Evolutionary conservation across 2,888 invertebrate species (phyloP).

Genomic region (Chrysolina oricalcia): DNA sequence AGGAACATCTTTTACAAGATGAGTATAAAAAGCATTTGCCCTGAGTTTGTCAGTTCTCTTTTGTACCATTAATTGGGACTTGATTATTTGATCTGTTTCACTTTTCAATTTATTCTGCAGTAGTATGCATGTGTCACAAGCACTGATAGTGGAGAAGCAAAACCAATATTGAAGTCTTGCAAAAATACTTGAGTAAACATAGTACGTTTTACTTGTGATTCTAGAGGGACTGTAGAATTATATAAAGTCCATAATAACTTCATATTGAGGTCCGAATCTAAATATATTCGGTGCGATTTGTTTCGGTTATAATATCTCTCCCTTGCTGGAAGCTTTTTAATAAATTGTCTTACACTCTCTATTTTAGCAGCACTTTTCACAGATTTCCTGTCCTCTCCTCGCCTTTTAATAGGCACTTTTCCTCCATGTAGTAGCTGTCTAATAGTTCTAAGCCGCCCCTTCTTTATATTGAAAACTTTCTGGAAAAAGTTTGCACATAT

Average conservation of each 20-base stretch:
- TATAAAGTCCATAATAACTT: no score
- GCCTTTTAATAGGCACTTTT: slow-evolving; percentile 18
- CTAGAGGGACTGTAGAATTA: no score
- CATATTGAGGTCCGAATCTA: no score
- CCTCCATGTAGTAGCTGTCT: background rate
- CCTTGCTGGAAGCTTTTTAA: no score
- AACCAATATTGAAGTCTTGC: no score
- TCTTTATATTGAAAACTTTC: slow-evolving; percentile 9
- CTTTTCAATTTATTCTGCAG: slow-evolving; percentile 9
- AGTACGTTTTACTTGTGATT: no score
- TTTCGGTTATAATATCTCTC: no score
- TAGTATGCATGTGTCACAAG: no score
- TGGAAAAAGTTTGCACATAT: slow-evolving; percentile 9
- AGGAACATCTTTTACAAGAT: background rate
- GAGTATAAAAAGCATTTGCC: slow-evolving; percentile 10
- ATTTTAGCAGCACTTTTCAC: slow-evolving; percentile 2
- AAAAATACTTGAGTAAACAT: no score
- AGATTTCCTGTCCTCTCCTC: slow-evolving; percentile 14
- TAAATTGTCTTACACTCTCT: background rate
- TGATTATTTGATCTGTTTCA: background rate
- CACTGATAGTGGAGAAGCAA: no score
- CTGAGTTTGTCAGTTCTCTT: slow-evolving; percentile 15
- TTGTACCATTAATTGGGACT: background rate
- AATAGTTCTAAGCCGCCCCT: slow-evolving; percentile 3
- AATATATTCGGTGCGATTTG: no score